Conservation (phyloP, 2,797 vertebrate species). For the Hybognathus amarus region DNA sequence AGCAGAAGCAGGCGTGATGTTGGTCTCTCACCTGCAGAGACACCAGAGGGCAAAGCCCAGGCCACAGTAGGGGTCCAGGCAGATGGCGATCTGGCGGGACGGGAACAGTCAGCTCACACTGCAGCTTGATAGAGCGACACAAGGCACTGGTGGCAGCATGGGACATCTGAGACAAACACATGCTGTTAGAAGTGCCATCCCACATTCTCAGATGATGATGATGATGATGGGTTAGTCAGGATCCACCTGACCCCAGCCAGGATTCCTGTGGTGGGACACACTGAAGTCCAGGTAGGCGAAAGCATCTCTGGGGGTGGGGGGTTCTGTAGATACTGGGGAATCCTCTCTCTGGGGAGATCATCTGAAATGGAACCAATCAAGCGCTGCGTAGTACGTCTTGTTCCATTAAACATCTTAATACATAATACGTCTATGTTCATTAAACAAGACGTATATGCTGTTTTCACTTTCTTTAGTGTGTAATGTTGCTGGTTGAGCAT, state of each 20-base stretch:
- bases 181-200: neutral
- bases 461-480: neutral
- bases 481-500: neutral
- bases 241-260: slow-evolving; percentile 88
- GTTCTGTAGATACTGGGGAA: slow-evolving; percentile 86
- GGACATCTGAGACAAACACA: slow-evolving; percentile 84
- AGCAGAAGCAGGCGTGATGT: neutral
- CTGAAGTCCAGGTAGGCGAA: slow-evolving; percentile 98
- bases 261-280: slow-evolving; percentile 94
- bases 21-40: slow-evolving; percentile 80
- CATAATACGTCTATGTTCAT: no score
- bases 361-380: slow-evolving; percentile 76
- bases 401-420: no score
- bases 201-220: neutral
- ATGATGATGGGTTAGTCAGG: neutral
- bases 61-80: slow-evolving; percentile 95
- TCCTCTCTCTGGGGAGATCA: slow-evolving; percentile 93
- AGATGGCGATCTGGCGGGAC: slow-evolving; percentile 94
- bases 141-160: slow-evolving; percentile 95
- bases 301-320: slow-evolving; percentile 88
- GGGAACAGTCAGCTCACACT: slow-evolving; percentile 98
- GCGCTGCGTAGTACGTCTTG: no score
- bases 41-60: slow-evolving; percentile 98
- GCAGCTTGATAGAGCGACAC: slow-evolving; percentile 96
- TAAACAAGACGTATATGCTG: neutral